phyloP scores from a whole-genome alignment of 2,888 invertebrate species.

The Mermis nigrescens region DNA sequence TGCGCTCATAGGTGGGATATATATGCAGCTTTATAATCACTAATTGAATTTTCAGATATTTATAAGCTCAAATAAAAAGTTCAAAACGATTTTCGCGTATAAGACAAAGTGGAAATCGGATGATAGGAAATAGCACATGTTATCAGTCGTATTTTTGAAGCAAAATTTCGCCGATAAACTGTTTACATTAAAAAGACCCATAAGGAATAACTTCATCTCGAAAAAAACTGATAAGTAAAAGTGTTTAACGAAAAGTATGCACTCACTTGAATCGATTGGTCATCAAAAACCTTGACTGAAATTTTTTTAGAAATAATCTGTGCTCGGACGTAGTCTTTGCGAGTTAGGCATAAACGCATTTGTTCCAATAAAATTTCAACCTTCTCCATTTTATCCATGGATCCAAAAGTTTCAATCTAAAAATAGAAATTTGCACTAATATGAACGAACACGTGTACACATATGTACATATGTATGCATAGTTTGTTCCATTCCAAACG shows the following conservation, averaged over 20 bases:
- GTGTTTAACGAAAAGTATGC: not conserved
- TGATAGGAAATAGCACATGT: too few relatives aligned
- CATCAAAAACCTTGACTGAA: constrained; percentile 85
- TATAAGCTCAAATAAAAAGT: too few relatives aligned
- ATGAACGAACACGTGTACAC: not conserved
- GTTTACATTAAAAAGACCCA: too few relatives aligned
- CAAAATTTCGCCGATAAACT: too few relatives aligned
- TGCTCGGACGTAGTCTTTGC: constrained; percentile 84
- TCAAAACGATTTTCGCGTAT: too few relatives aligned
- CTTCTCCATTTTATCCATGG: constrained; percentile 93
- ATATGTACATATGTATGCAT: constrained; percentile 2
- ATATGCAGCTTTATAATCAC: too few relatives aligned
- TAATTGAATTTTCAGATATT: too few relatives aligned
- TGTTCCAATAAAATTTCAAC: constrained; percentile 88
- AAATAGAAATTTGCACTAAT: not conserved
- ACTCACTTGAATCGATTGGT: constrained; percentile 30
- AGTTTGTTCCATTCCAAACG: too few relatives aligned
- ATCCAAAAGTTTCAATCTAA: constrained; percentile 79
- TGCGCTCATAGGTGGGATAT: too few relatives aligned
- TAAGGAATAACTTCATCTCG: too few relatives aligned
- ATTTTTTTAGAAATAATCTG: constrained; percentile 98
- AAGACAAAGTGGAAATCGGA: too few relatives aligned
- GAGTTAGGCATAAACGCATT: constrained; percentile 84
- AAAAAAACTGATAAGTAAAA: not conserved
- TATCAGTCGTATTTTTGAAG: too few relatives aligned